Evolutionary conservation across 2,113 vertebrate genomes (phyloP).

Genomic region (Asarcornis scutulata): DNA sequence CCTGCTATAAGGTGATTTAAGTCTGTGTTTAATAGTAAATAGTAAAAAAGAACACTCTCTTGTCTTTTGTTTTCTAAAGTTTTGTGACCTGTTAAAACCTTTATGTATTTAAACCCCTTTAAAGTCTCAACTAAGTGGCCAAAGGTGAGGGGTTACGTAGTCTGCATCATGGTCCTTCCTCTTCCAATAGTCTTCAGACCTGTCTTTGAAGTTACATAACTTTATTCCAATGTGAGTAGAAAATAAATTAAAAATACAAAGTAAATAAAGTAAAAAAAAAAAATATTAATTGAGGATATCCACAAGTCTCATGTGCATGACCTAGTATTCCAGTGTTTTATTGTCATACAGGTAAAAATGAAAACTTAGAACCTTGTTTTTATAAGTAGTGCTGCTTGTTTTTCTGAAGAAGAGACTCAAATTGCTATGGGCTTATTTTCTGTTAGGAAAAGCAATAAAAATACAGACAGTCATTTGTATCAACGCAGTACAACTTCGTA

Average conservation of each 20-base stretch:
- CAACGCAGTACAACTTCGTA: neutral
- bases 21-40: neutral
- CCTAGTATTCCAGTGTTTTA: neutral
- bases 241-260: neutral
- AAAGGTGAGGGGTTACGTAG: neutral
- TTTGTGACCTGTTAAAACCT: neutral
- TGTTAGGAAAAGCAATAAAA: neutral
- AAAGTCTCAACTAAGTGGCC: neutral
- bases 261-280: too few species aligned
- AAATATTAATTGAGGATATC: neutral
- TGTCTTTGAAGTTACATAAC: neutral
- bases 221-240: neutral
- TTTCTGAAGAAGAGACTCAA: neutral
- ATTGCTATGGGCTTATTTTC: neutral
- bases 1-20: neutral
- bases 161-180: neutral
- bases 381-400: neutral
- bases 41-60: neutral
- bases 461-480: neutral
- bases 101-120: neutral
- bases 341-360: neutral
- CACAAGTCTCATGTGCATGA: rapidly evolving
- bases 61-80: neutral
- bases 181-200: neutral
- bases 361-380: neutral